Percentiles rank a stretch among this genome's conserved stretches.
Conservation (phyloP, 2,113 vertebrate species). For the Grammomys dolichurus region DNA sequence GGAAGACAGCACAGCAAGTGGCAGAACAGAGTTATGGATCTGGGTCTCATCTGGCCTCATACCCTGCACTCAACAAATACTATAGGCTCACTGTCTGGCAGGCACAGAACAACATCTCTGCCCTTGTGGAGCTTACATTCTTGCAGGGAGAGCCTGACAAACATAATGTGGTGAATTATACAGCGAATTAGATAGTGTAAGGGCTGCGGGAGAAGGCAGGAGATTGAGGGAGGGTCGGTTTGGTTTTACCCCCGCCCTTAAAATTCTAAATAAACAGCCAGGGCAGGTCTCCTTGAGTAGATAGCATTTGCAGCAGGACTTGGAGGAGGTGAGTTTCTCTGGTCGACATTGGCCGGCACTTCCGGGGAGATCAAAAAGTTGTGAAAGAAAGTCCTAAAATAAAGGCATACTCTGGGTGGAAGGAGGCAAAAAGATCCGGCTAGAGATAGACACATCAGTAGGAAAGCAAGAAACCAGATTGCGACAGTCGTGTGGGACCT, state of each 20-base stretch:
- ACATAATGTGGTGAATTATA: neutral
- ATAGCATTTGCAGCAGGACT: neutral
- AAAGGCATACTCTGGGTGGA: neutral
- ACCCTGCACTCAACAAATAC: neutral
- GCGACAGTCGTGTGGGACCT: neutral
- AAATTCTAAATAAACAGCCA: neutral
- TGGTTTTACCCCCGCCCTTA: neutral
- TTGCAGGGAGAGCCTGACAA: constrained; percentile 20
- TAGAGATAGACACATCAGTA: neutral
- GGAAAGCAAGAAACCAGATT: neutral
- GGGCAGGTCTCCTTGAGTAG: neutral
- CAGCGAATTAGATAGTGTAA: neutral
- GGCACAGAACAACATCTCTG: neutral
- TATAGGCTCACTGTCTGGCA: neutral
- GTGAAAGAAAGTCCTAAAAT: neutral
- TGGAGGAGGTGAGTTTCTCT: neutral
- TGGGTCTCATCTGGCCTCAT: constrained; percentile 2
- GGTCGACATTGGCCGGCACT: neutral
- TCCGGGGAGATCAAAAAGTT: neutral
- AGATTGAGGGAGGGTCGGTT: neutral
- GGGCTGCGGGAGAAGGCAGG: neutral
- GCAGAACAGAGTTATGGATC: neutral
- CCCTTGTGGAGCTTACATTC: neutral
- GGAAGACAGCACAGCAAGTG: neutral
- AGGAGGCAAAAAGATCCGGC: neutral